Evolutionary conservation across 2,888 invertebrate genomes (phyloP).

Genomic region (Ariolimax columbianus): DNA sequence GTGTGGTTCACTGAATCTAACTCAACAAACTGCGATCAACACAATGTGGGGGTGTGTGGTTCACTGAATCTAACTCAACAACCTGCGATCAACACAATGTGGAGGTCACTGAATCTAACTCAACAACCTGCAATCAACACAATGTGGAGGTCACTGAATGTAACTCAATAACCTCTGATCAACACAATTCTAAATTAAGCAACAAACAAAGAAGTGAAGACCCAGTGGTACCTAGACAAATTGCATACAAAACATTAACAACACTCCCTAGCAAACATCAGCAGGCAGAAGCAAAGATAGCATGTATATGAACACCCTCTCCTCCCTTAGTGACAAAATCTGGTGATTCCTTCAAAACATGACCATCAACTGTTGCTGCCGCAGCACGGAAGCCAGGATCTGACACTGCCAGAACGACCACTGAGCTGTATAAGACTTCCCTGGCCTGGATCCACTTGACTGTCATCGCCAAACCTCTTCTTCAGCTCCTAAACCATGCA

Average conservation of each 20-base stretch:
- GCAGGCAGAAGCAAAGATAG: neutral
- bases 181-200: neutral
- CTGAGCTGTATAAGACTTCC: slow-evolving; percentile 62
- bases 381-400: slow-evolving; percentile 52
- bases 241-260: neutral
- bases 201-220: neutral
- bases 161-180: no score
- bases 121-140: no score
- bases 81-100: no score
- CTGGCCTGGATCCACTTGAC: slow-evolving; percentile 58
- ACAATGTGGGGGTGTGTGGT: no score
- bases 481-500: slow-evolving; percentile 67
- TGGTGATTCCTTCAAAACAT: no score
- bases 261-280: neutral
- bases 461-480: slow-evolving; percentile 68
- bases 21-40: no score
- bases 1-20: neutral
- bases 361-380: slow-evolving; percentile 46
- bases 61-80: no score
- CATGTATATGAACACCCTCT: neutral
- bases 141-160: no score
- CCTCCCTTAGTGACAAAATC: neutral
- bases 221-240: neutral
- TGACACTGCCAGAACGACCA: slow-evolving; percentile 54
- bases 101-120: neutral